Percentiles rank a stretch among this genome's conserved stretches.
phyloP scores from a whole-genome alignment of 2,888 invertebrate genomes.

The Lucinisca nassula region DNA sequence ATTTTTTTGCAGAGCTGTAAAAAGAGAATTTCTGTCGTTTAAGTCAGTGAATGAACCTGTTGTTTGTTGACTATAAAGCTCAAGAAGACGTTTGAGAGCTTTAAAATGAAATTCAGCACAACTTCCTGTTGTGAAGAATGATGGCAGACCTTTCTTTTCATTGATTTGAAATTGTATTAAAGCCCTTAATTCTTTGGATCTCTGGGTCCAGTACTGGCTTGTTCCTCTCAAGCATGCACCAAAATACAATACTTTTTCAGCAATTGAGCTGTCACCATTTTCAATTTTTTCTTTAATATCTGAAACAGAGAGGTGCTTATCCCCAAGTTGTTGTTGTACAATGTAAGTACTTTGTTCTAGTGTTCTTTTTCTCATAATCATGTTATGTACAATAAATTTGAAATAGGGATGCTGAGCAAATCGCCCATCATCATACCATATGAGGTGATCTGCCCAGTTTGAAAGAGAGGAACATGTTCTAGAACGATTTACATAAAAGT shows the following conservation, averaged over 20 bases:
- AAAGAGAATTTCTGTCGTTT: constrained; percentile 15
- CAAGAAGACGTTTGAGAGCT: not conserved
- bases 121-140: constrained; percentile 55
- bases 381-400: constrained; percentile 43
- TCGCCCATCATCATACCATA: constrained; percentile 33
- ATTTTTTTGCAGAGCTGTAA: constrained; percentile 46
- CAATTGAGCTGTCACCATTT: constrained; percentile 36
- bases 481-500: constrained; percentile 46
- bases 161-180: constrained; percentile 68
- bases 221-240: constrained; percentile 58
- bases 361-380: constrained; percentile 51
- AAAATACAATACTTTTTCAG: constrained; percentile 45
- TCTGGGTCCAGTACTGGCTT: constrained; percentile 61
- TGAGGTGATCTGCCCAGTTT: constrained; percentile 27
- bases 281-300: constrained; percentile 33
- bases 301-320: constrained; percentile 4
- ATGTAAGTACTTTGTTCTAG: constrained; percentile 41
- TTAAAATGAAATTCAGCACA: constrained; percentile 30
- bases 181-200: constrained; percentile 49
- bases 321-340: constrained; percentile 42
- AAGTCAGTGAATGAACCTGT: constrained; percentile 8
- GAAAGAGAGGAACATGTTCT: constrained; percentile 25
- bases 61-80: constrained; percentile 1
- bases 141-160: constrained; percentile 59
- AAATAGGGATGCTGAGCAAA: constrained; percentile 36